Evolutionary conservation across 2,797 vertebrate genomes (phyloP), one percentile per base, ranked within the genome.

Genomic region (Microctenopoma lineatum): DNA sequence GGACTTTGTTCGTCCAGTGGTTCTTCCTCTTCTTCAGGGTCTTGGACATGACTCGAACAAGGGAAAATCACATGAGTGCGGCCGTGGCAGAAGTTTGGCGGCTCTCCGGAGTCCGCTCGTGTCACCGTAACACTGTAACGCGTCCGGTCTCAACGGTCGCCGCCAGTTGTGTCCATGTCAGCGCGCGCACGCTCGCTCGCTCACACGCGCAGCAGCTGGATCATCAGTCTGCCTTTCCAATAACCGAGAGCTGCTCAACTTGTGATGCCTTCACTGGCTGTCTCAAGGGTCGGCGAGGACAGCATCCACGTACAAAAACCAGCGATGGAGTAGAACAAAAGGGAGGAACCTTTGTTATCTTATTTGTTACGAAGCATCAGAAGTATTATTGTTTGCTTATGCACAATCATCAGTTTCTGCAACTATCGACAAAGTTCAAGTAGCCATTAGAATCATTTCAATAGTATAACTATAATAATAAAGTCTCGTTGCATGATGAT

Each of bases 1-100:
- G 96, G 94, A 99, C 97, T 93, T 95, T 95, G 95, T 95, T 96
- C 71, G 95, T 98, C 98, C 98, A 98, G 96, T 99, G 98, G 94
- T 93, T 96, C 92, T 96, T 97, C 84, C 81, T 88, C 95, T 95
- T 97, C 93, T 95, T 98, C 94, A 95, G 92, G 93, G 90, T 97
- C 91, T 96, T 97, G 95, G 97, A 97, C 97, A 98, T 98, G 93
- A 94, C 94, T 95, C 91, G 47, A 75, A 63, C 50, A 32, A 66
- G 54, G 21, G 13, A 5, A 21, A 73, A 78, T 85, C 83, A 89
- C 88, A 90, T 79, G 72, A 80, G 85, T 73, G 84, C 83, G 76
- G 73, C 76, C 66, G 81, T 57, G 75, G 66, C 61, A 76, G 83
- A 88, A 87, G 79, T 86, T 87, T 77, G 21, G 5, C 53, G 77